Percentiles rank a stretch among this genome's conserved stretches.
Evolutionary conservation across 2,113 vertebrate species (phyloP).

Genomic region (Megaleporinus macrocephalus): DNA sequence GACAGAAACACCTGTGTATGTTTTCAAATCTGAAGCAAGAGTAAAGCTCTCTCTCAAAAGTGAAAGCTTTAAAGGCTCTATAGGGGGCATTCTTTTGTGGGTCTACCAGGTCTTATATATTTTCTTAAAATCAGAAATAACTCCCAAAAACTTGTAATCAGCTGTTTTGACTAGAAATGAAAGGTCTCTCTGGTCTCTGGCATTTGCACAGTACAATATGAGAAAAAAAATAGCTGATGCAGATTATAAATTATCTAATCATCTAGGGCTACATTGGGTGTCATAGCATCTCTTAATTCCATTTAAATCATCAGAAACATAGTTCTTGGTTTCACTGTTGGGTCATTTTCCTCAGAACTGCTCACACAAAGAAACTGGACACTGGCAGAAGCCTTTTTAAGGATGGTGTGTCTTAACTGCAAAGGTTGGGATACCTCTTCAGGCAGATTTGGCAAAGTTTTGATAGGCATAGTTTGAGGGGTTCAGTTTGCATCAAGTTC

Average conservation of each 20-base stretch:
- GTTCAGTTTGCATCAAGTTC: not conserved
- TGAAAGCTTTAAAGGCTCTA: no score
- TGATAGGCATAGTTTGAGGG: not conserved
- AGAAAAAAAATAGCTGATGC: slow-evolving; percentile 20
- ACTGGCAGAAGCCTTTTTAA: slow-evolving; percentile 47
- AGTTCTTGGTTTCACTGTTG: slow-evolving; percentile 52
- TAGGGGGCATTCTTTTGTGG: no score
- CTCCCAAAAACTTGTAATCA: no score
- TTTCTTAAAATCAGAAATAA: no score
- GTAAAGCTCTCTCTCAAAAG: no score
- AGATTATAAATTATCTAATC: no score
- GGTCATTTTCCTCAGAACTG: slow-evolving; percentile 72
- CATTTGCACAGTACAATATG: no score
- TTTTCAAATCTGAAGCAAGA: no score
- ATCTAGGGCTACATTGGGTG: not conserved
- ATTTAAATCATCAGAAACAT: not conserved
- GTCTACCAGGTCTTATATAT: no score
- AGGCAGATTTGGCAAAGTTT: slow-evolving; percentile 27
- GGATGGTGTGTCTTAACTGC: not conserved
- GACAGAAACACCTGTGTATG: no score
- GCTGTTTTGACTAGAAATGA: no score
- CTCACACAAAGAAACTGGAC: slow-evolving; percentile 61
- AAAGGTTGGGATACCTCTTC: slow-evolving; percentile 7
- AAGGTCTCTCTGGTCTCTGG: no score
- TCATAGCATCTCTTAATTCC: not conserved